A percentile compares a stretch with the other conserved stretches of the same genome.
phyloP scores from a whole-genome alignment of 2,888 invertebrate genomes.

The Nebria salina region DNA sequence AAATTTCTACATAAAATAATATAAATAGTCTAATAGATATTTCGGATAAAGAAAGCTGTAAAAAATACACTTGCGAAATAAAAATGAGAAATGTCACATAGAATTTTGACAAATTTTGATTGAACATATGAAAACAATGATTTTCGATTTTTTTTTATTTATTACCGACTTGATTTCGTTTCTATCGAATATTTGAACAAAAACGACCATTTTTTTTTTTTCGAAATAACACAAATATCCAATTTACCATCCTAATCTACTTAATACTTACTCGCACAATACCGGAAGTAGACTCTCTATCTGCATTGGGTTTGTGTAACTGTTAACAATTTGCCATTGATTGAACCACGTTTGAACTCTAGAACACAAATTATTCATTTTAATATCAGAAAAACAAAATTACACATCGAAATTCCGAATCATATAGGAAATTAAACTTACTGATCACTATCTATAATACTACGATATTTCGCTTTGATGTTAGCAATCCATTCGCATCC shows the following conservation, averaged over 20 bases:
- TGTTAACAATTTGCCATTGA: slow-evolving; percentile 74
- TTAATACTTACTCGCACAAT: slow-evolving; percentile 57
- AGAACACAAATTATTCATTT: background rate
- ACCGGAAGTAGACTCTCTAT: slow-evolving; percentile 68
- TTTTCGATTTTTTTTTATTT: slow-evolving; percentile 3
- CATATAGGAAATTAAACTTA: slow-evolving; percentile 57
- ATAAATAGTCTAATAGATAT: background rate
- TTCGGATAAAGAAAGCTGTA: background rate
- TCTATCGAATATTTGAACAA: too few relatives aligned
- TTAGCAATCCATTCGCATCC: slow-evolving; percentile 66
- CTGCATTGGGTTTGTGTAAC: slow-evolving; percentile 73
- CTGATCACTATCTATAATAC: slow-evolving; percentile 67
- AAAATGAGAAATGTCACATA: slow-evolving; percentile 41
- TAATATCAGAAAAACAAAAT: too few relatives aligned
- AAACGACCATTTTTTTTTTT: too few relatives aligned
- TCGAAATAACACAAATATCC: too few relatives aligned
- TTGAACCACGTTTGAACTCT: slow-evolving; percentile 77
- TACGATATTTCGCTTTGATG: slow-evolving; percentile 64
- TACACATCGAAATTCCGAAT: too few relatives aligned
- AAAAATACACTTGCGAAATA: slow-evolving; percentile 17
- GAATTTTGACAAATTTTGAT: slow-evolving; percentile 36
- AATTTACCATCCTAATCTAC: background rate
- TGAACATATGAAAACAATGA: slow-evolving; percentile 18
- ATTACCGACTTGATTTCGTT: background rate
- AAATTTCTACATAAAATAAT: background rate